Evolutionary conservation across 2,888 invertebrate genomes (phyloP).

Genomic region (Torymus tubicola): DNA sequence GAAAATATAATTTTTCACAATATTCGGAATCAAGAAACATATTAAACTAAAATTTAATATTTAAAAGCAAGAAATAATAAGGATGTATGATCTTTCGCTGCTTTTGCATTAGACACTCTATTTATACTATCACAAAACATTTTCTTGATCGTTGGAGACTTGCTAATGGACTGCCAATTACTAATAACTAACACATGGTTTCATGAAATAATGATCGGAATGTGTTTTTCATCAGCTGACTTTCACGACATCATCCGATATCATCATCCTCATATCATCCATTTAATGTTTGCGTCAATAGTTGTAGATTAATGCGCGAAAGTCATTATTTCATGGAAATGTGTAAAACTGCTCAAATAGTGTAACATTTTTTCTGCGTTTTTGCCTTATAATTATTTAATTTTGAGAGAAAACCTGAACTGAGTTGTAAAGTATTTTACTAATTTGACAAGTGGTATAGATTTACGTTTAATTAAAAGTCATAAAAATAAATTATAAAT

Average conservation of each 20-base stretch:
- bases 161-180: conserved; percentile 56
- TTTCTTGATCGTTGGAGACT: conserved; percentile 59
- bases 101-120: conserved; percentile 39
- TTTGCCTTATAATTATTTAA: conserved; percentile 1
- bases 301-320: conserved; percentile 58
- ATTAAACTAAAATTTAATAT: too few relatives aligned
- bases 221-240: conserved; percentile 66
- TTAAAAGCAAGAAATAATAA: conserved; percentile 27
- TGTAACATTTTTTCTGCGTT: conserved; percentile 24
- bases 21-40: too few relatives aligned
- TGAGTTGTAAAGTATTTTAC: conserved; percentile 47
- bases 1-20: too few relatives aligned
- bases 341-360: conserved; percentile 54
- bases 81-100: conserved; percentile 45
- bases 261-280: conserved; percentile 73
- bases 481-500: conserved; percentile 40
- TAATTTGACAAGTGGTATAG: conserved; percentile 19
- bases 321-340: conserved; percentile 56
- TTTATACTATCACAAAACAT: conserved; percentile 56
- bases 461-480: conserved; percentile 23
- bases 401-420: conserved; percentile 35
- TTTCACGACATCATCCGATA: conserved; percentile 72
- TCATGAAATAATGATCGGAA: conserved; percentile 36
- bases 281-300: conserved; percentile 74
- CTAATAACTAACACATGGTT: conserved; percentile 39